Percentiles rank a stretch among this genome's conserved stretches.
Evolutionary conservation across 2,113 vertebrate genomes (phyloP).

Genomic region (Polypterus bichir): DNA sequence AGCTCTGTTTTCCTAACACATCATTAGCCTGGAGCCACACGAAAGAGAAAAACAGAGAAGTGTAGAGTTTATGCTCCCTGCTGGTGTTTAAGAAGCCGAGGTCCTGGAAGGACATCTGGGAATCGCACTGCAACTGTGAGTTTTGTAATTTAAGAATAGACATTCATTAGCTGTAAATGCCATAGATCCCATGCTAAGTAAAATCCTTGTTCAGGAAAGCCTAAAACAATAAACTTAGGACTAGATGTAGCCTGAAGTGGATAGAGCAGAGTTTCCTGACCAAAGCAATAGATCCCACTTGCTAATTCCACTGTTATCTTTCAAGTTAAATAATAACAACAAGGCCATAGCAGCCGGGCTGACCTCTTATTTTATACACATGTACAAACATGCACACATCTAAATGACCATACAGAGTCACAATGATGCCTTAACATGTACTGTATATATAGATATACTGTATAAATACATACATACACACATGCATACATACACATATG

Average conservation of each 20-base stretch:
- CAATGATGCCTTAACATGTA: too few species aligned
- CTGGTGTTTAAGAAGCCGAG: constrained; percentile 78
- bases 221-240: constrained; percentile 93
- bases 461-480: too few species aligned
- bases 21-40: constrained; percentile 90
- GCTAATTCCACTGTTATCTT: constrained; percentile 45
- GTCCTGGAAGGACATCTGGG: constrained; percentile 81
- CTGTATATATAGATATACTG: too few species aligned
- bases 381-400: too few species aligned
- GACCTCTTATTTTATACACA: not conserved
- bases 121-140: constrained; percentile 63
- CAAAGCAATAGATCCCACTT: constrained; percentile 61
- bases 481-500: too few species aligned
- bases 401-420: too few species aligned
- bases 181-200: constrained; percentile 95
- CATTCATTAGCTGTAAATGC: constrained; percentile 94
- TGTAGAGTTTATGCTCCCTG: constrained; percentile 76
- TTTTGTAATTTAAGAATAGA: constrained; percentile 88
- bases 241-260: constrained; percentile 55
- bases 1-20: constrained; percentile 79
- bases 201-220: constrained; percentile 94
- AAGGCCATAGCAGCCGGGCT: constrained; percentile 14
- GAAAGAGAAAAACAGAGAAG: constrained; percentile 83
- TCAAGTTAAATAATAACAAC: constrained; percentile 45
- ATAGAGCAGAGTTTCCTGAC: constrained; percentile 65